Evolutionary conservation across 1,140 invertebrate species (phyloP).

Genomic region (Diabrotica undecimpunctata): DNA sequence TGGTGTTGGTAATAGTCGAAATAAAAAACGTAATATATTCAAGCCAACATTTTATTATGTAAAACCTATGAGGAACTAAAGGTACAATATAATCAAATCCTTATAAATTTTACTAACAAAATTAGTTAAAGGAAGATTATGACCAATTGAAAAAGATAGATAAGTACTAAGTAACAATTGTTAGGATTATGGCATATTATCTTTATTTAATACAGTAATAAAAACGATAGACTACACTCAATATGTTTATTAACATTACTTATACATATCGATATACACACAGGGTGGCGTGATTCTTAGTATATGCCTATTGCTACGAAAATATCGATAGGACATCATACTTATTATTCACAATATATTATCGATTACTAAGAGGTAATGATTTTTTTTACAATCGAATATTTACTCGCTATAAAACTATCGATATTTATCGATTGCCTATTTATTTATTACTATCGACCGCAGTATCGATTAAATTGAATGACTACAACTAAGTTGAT

Average conservation of each 20-base stretch:
- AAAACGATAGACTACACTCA: constrained; percentile 15
- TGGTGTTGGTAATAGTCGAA: background rate
- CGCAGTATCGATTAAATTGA: no score
- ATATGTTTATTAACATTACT: constrained; percentile 7
- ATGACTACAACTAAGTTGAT: no score
- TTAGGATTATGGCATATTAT: constrained; percentile 18
- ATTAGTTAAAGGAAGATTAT: constrained; percentile 23
- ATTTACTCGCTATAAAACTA: no score
- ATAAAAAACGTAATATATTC: constrained; percentile 20
- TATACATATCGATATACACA: constrained; percentile 6
- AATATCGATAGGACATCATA: no score
- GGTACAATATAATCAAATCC: constrained; percentile 32
- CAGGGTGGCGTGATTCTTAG: constrained; percentile 3
- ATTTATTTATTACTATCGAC: no score
- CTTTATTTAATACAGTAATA: constrained; percentile 8
- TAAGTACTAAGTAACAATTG: constrained; percentile 36
- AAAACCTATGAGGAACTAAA: constrained; percentile 44
- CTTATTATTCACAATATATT: no score
- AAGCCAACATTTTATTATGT: constrained; percentile 36
- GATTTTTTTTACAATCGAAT: no score
- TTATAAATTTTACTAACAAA: constrained; percentile 24
- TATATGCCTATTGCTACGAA: no score
- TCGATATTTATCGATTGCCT: no score
- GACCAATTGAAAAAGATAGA: constrained; percentile 26
- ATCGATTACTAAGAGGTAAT: no score